Conservation (phyloP, 2,888 invertebrate species). For the Meghimatium bilineatum region DNA sequence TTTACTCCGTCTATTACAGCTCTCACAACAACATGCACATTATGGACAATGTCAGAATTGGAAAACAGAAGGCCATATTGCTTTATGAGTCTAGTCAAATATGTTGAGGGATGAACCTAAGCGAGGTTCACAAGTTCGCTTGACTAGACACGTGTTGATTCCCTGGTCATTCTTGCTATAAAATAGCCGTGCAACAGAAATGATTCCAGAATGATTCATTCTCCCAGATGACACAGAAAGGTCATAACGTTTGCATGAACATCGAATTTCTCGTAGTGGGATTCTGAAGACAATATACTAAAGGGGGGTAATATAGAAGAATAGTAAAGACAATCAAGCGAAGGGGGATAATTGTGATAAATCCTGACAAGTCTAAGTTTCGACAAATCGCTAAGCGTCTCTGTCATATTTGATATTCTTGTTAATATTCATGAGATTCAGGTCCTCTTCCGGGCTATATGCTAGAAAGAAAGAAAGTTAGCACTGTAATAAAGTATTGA, state of each 20-base stretch:
- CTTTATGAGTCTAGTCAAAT: background rate
- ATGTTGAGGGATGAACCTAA: background rate
- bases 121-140: background rate
- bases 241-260: constrained; percentile 14
- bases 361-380: constrained; percentile 29
- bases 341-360: constrained; percentile 28
- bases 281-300: constrained; percentile 25
- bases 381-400: constrained; percentile 31
- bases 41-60: too few species aligned
- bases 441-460: too few species aligned
- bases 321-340: too few species aligned
- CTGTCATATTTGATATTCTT: constrained; percentile 4
- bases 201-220: constrained; percentile 36
- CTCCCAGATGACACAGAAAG: constrained; percentile 8
- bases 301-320: background rate
- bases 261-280: constrained; percentile 16
- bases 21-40: too few species aligned
- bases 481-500: too few species aligned
- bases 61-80: background rate
- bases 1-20: too few species aligned
- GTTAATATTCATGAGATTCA: constrained; percentile 36
- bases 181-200: constrained; percentile 6
- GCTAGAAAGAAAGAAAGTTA: too few species aligned
- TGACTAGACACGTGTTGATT: constrained; percentile 24
- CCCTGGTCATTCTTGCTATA: background rate